Evolutionary conservation across 2,888 invertebrate genomes (phyloP), one percentile per base, ranked within the genome.

Genomic region (Chesias legatella): DNA sequence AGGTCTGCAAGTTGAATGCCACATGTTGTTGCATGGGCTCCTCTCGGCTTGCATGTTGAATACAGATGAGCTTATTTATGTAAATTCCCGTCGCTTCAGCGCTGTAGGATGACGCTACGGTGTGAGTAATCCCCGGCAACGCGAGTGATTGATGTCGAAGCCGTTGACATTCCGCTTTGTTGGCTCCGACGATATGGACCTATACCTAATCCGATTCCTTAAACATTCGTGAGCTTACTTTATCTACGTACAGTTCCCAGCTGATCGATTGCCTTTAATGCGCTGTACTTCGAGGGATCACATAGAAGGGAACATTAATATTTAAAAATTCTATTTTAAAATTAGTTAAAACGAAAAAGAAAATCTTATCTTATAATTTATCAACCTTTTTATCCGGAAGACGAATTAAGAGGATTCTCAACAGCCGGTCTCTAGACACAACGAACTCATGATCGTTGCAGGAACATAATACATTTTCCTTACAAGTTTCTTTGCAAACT

Each of bases 31-130:
- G 81, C 83, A 82, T 77, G 78, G 78, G 68, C 73, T 73, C 61
- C 73, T 72, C 72, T 63, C 64, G 50, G 69, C 67, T 63, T 77
- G 79, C 80, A 81, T 73, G 75, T 72, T 76, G 83, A 83, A 83
- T 83, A 83, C 80, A 83, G 79, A 83, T 82, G 82, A 81, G 82
- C 75, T 81, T 82, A 81, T 81, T 83, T 83, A 83, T 82, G 83
- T 80, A 81, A 81, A 83, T 83, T 74, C 64, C 61, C 67, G 68
- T 72, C 68, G 75, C 75, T 69, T 69, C 67, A 62, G 57, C 62
- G 67, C 61, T 62, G 55, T 53, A 67, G 73, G 67, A 72, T 78
- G 80, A 78, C 74, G 76, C 75, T 62, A 66, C 66, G 58, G 73
- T 66, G 69, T 67, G 63, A 67, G 73, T 79, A 81, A 81, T 79